Evolutionary conservation across 1,140 invertebrate genomes (phyloP), one percentile per base, ranked within the genome.

Genomic region (Drosophila lowei): DNA sequence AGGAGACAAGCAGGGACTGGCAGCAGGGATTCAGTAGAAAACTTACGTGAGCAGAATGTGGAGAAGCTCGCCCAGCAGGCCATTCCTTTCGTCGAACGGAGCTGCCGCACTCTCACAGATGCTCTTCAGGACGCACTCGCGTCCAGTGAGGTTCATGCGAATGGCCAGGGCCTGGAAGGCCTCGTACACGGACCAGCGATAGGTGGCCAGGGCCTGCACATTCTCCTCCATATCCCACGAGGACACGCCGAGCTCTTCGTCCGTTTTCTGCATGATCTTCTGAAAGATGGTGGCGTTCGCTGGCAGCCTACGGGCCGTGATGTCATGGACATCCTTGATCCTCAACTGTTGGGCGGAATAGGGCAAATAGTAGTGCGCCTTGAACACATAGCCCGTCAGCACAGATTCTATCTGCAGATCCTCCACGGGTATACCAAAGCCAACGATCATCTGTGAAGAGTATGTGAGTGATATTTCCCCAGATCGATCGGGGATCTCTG

Each of bases 91-190:
- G 65, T 93, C 93, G 64, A 96, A 94, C 61, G 95, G 95, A 21
- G 93, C 92, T 58, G 94, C 93, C 0, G 95, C 93, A n/a, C 93
- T 93, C 90, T 96, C 95, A 79, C 95, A 96, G 89, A 96, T 94
- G 65, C 94, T 94, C 83, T 94, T 93, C 54, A 96, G 92, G 58
- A 96, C 92, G 90, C 95, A 96, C 59, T 93, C 92, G 68, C 94
- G 93, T 15, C 95, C 95, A 71, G 93, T 92, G 62, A 93, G 92
- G 9, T 94, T 93, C 90, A 94, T 94, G 63, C 93, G 93, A n/a
- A 54, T 46, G 2, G 77, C 84, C 48, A 90, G 11, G 1, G 43
- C 60, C 9, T 83, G 71, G 3, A 90, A 75, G 8, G 61, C 71
- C 43, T 81, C 73, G 47, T 90, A 90, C 0, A 79, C 50, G 0